Evolutionary conservation across 37 sponge, comb jelly and placozoan genomes (phyloP).

Genomic region (Dysidea cf. avara): DNA sequence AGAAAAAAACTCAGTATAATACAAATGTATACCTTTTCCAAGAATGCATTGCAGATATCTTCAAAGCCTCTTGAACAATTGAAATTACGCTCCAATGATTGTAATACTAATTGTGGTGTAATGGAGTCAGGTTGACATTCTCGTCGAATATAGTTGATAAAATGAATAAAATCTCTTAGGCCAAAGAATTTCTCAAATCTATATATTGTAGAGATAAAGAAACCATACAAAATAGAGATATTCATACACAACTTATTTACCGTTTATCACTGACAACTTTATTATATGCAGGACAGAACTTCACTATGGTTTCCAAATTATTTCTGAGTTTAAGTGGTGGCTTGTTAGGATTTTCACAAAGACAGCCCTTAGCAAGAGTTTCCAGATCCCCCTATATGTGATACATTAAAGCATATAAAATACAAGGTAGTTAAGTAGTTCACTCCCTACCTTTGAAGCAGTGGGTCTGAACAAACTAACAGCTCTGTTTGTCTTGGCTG

Average conservation of each 20-base stretch:
- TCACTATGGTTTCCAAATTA: conserved; percentile 31
- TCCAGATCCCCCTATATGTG: conserved; percentile 18
- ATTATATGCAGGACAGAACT: no score
- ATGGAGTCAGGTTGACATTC: neutral
- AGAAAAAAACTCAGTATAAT: no score
- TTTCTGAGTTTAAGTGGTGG: conserved; percentile 56
- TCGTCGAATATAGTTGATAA: conserved; percentile 40
- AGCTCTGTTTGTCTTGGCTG: no score
- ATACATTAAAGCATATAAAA: conserved; percentile 50
- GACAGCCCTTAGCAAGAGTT: conserved; percentile 40
- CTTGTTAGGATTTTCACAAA: conserved; percentile 4
- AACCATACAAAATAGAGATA: neutral
- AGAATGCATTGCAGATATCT: neutral
- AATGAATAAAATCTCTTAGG: no score
- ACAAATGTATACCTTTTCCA: neutral
- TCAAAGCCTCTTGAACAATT: conserved; percentile 31
- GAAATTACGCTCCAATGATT: conserved; percentile 67
- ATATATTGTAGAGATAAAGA: neutral
- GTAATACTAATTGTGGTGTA: conserved; percentile 18
- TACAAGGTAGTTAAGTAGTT: no score
- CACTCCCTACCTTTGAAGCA: no score
- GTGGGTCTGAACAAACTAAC: no score
- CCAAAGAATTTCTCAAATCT: conserved; percentile 44
- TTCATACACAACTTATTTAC: no score
- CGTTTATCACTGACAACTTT: no score